Percentiles rank a stretch among this genome's conserved stretches.
Evolutionary conservation across 2,113 vertebrate genomes (phyloP).

Genomic region (Peromyscus maniculatus): DNA sequence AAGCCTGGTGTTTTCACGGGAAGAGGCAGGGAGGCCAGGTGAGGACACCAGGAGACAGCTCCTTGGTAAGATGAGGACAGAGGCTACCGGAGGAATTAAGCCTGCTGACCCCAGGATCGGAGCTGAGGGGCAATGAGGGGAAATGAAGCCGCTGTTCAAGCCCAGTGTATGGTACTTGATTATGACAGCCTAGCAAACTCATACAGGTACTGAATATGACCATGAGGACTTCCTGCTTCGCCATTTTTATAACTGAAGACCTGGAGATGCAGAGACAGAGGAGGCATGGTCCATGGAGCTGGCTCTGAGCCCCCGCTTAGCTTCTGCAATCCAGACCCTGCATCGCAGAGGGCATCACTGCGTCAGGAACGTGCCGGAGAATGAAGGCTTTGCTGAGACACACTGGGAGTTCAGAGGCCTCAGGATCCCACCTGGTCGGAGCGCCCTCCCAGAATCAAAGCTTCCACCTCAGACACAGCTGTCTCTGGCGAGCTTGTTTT

Average conservation of each 20-base stretch:
- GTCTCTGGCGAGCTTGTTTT: not conserved
- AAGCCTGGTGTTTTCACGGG: not conserved
- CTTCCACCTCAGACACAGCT: not conserved
- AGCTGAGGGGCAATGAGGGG: not conserved
- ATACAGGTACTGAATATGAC: not conserved
- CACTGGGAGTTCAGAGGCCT: accelerated
- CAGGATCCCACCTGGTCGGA: accelerated
- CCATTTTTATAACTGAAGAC: not conserved
- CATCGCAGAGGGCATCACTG: accelerated
- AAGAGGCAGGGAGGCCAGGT: accelerated
- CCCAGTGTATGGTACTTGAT: not conserved
- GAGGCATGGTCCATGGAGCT: not conserved
- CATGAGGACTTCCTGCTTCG: not conserved
- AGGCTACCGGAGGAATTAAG: not conserved
- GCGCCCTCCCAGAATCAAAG: not conserved
- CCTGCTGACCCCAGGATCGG: accelerated
- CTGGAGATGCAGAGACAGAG: not conserved
- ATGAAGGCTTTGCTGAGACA: not conserved
- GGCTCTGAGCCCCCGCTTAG: not conserved
- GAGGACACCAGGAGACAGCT: no score
- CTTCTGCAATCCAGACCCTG: not conserved
- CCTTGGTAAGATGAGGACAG: accelerated
- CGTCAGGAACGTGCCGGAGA: accelerated
- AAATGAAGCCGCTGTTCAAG: accelerated
- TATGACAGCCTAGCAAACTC: accelerated